Percentiles rank a stretch among this genome's conserved stretches.
Conservation (phyloP, 2,888 invertebrate genomes). For the Dermolepida albohirtum region DNA sequence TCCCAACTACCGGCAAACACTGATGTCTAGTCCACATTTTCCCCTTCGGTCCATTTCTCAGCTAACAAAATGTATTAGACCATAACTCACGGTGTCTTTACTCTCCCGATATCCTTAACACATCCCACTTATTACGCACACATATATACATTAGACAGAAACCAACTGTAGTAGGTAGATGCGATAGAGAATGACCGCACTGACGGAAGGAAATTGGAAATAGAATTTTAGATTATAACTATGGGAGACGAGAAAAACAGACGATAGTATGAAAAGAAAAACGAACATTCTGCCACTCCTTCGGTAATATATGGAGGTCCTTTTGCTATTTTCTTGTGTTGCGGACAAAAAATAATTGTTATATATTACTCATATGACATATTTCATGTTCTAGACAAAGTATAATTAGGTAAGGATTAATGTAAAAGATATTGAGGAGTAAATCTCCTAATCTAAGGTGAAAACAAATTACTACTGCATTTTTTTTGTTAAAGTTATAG, state of each 20-base stretch:
- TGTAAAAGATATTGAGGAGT: constrained; percentile 1
- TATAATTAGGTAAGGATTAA: constrained; percentile 11
- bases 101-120: background rate
- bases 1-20: background rate
- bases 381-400: background rate
- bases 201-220: background rate
- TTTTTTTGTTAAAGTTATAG: too few relatives aligned
- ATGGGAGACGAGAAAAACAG: background rate
- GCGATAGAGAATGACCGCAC: too few relatives aligned
- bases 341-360: constrained; percentile 1
- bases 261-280: constrained; percentile 4
- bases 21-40: constrained; percentile 1
- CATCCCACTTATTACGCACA: background rate
- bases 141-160: background rate
- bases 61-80: constrained; percentile 15
- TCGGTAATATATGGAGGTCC: background rate
- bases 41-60: constrained; percentile 14
- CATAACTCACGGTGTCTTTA: constrained; percentile 8
- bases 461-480: too few relatives aligned
- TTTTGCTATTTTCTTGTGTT: constrained; percentile 1
- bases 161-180: too few relatives aligned
- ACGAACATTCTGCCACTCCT: background rate
- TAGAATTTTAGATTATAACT: background rate
- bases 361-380: constrained; percentile 13
- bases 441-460: background rate